Evolutionary conservation across 2,888 invertebrate species (phyloP), one percentile per base, ranked within the genome.

Genomic region (Hanleya hanleyi): DNA sequence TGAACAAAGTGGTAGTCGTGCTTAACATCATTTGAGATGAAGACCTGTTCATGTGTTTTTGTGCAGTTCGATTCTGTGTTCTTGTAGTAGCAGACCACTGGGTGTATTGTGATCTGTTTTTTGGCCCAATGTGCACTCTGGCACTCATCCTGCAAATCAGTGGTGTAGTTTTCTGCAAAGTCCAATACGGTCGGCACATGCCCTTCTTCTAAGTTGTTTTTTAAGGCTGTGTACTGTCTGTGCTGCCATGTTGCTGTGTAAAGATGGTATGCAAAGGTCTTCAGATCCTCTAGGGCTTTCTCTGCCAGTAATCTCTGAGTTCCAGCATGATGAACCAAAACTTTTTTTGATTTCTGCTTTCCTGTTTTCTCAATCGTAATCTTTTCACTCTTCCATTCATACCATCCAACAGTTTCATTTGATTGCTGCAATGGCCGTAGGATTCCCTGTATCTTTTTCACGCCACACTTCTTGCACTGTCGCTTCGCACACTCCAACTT

Each of bases 121-220:
- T 65, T 65, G 22, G 18, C n/a, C 65, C 65, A 65, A 65, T 65
- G 65, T 4, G 51, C 51, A 51, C 51, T 51, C 26, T 51, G 51
- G 26, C 51, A 51, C 26, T 51, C 51, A 51, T 51, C 29, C n/a
- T 65, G 65, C 22, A 37, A 65, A 12, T 6, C 4, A 22, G 15
- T 36, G 3, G 65, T 65, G 22, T 65, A 65, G n/a, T 65, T 65
- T 37, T 65, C 65, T 4, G 65, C 36, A 29, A 65, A 65, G 37
- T 65, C 65, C 32, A 65, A 38, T 15, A 65, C 65, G n/a, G 37
- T 29, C 4, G n/a, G 5, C 3, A 65, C 65, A 4, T 35, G 26
- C 4, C 36, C 35, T 15, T 36, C 65, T 36, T 18, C 22, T 15
- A 37, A 7, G 12, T 36, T 35, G n/a, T 65, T 18, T 9, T 22